Evolutionary conservation across 2,888 invertebrate species (phyloP), one percentile per base, ranked within the genome.

Genomic region (Molorchus minor): DNA sequence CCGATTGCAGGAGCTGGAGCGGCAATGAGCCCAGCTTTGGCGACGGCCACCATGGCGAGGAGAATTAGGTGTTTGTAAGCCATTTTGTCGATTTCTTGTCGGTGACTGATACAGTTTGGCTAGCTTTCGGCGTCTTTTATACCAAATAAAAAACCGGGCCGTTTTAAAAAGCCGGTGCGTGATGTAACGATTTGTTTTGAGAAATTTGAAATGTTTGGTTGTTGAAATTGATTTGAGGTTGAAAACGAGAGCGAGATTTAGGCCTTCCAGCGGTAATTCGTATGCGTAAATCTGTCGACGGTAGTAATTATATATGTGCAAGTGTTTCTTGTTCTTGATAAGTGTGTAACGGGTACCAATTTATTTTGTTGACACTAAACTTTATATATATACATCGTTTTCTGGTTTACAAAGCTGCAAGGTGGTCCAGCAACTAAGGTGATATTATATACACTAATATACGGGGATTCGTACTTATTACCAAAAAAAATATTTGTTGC

Each of bases 1-100:
- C 10, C 33, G 10, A 33, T 8, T 25, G 25, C 5, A 5, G 25
- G 5, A 8, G 25, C 33, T 10, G 33, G 33, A 10, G 33, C 33
- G 33, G 10, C n/a, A 3, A 33, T 33, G 33, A 33, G 3, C 2
- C 52, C 41, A 3, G 30, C 52, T 12, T 25, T 40, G 41, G 41
- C 40, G 19, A 13, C 52, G 17, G 41, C 52, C 13, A 41, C 13
- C 29, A 52, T 13, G 16, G 33, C 52, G 15, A 41, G 41, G 30
- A 52, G 19, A n/a, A 29, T 20, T 33, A 12, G 10, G 33, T 19
- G 20, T 20, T 12, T 43, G 15, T 13, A n/a, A 5, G 21, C 43
- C 12, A 43, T 12, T 21, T 43, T 21, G 21, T 19, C 19, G 19
- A 7, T 30, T 30, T 7, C 5, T 16, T 2, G 19, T 17, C 33